Evolutionary conservation across 2,797 vertebrate genomes (phyloP).

Genomic region (Catostomus latipinnis): DNA sequence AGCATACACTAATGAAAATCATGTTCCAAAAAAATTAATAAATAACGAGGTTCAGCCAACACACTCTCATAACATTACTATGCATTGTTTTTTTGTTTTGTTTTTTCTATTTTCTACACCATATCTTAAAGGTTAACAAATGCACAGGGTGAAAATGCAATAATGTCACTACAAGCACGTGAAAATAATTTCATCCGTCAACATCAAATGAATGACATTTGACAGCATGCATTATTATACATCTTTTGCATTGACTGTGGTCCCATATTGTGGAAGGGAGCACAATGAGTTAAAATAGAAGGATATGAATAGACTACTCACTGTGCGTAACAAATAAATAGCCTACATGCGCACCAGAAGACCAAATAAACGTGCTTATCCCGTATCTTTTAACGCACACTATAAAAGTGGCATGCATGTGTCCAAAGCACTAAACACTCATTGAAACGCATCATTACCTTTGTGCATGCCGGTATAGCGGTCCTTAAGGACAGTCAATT

Average conservation of each 20-base stretch:
- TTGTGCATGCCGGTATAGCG: constrained; percentile 89
- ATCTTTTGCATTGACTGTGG: not conserved
- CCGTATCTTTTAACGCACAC: not conserved
- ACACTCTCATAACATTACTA: no score
- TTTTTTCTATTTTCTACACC: no score
- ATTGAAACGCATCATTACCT: constrained; percentile 68
- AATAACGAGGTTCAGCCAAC: no score
- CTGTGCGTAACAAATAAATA: constrained; percentile 5
- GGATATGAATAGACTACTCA: not conserved
- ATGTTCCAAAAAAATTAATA: no score
- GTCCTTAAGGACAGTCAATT: constrained; percentile 87
- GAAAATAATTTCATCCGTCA: not conserved
- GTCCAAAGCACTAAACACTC: not conserved
- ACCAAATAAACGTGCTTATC: not conserved
- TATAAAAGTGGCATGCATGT: not conserved
- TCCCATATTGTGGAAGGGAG: not conserved
- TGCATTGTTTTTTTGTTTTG: no score
- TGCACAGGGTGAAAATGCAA: no score
- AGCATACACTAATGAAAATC: constrained; percentile 9
- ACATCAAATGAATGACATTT: constrained; percentile 26
- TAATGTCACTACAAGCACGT: no score
- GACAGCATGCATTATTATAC: constrained; percentile 16
- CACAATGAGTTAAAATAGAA: not conserved
- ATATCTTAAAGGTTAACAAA: no score
- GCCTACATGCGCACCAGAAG: constrained; percentile 5